Conservation (phyloP, 2,888 invertebrate species). For the Serripes groenlandicus region DNA sequence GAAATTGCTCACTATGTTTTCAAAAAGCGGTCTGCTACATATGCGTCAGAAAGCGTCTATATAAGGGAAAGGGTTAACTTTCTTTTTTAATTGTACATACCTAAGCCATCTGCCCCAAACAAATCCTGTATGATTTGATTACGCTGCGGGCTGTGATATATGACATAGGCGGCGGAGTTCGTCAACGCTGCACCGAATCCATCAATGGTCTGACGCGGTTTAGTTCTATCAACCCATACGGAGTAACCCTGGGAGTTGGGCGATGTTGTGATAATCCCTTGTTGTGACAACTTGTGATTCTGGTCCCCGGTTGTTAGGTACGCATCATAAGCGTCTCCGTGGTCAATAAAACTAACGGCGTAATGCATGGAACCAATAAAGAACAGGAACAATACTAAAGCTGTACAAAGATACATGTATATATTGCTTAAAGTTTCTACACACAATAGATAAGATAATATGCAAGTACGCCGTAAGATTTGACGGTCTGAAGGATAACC, state of each 20-base stretch:
- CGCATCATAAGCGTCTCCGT: conserved; percentile 40
- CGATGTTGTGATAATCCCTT: conserved; percentile 27
- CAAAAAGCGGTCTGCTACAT: too few species aligned
- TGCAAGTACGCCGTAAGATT: too few species aligned
- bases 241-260: conserved; percentile 44
- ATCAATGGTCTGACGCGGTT: conserved; percentile 61
- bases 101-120: conserved; percentile 63
- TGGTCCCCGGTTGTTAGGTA: conserved; percentile 67
- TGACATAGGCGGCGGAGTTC: conserved; percentile 70
- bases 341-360: neutral
- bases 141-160: conserved; percentile 66
- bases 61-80: too few species aligned
- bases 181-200: conserved; percentile 71
- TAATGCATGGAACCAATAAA: neutral
- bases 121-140: conserved; percentile 67
- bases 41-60: too few species aligned
- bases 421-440: too few species aligned
- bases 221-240: conserved; percentile 63
- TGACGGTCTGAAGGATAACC: too few species aligned
- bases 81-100: too few species aligned
- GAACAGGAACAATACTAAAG: too few species aligned
- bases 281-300: conserved; percentile 46
- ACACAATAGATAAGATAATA: too few species aligned
- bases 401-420: too few species aligned
- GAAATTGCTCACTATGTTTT: too few species aligned